A percentile compares a stretch with the other conserved stretches of the same genome.
phyloP scores from a whole-genome alignment of 2,797 vertebrate species.

The Sternotherus odoratus region DNA sequence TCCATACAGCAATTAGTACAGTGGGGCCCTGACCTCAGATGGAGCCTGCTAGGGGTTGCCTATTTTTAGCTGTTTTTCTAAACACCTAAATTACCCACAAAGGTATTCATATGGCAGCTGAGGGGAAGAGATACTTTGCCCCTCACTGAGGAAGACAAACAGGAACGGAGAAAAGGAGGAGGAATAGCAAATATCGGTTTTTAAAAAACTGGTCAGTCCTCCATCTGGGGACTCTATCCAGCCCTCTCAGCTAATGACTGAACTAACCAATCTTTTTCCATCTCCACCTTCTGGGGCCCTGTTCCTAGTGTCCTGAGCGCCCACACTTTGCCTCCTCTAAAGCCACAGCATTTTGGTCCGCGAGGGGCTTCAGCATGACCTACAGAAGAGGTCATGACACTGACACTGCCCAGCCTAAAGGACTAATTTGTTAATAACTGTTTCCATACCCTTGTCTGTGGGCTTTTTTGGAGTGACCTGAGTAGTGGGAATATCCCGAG shows the following conservation, averaged over 20 bases:
- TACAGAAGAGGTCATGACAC: not conserved
- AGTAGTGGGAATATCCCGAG: constrained; percentile 95
- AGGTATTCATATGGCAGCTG: not conserved
- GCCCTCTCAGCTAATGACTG: rapidly evolving
- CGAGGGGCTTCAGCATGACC: not conserved
- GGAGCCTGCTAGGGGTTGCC: not conserved
- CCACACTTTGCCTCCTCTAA: rapidly evolving
- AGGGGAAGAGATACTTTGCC: not conserved
- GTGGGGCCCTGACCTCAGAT: not conserved
- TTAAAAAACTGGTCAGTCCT: rapidly evolving
- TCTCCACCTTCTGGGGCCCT: not conserved
- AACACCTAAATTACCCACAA: constrained; percentile 28
- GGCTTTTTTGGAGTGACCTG: constrained; percentile 93
- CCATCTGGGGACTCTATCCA: not conserved
- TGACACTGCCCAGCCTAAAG: not conserved
- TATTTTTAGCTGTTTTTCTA: not conserved
- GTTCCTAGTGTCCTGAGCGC: not conserved
- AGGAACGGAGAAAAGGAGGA: not conserved
- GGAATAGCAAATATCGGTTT: not conserved
- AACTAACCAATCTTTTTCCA: not conserved
- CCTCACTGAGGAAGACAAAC: not conserved
- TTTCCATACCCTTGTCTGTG: constrained; percentile 91
- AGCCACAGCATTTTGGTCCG: not conserved
- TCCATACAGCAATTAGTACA: not conserved
- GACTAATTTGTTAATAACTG: not conserved